Evolutionary conservation across 2,113 vertebrate genomes (phyloP).

Genomic region (Dasyurus viverrinus): DNA sequence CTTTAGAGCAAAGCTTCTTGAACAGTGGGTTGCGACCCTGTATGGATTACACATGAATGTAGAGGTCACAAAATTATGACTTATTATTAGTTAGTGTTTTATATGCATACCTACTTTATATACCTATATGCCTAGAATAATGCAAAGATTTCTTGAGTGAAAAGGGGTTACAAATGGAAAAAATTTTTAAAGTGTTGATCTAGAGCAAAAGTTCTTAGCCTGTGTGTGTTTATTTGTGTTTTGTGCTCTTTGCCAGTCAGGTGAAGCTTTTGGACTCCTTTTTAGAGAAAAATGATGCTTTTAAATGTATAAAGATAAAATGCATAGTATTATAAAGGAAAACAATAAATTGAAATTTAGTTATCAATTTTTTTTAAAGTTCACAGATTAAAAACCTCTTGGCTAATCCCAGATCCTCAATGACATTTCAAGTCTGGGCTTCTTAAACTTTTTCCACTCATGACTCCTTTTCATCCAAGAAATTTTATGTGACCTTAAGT

Average conservation of each 20-base stretch:
- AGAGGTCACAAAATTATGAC: too few relatives aligned
- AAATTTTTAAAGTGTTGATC: too few relatives aligned
- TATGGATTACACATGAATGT: too few relatives aligned
- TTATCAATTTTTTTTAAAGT: not conserved
- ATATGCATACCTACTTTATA: too few relatives aligned
- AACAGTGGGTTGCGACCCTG: not conserved
- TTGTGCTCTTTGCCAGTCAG: not conserved
- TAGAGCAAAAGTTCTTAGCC: not conserved
- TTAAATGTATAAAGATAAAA: not conserved
- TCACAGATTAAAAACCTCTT: not conserved
- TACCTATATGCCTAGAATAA: too few relatives aligned
- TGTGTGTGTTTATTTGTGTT: not conserved
- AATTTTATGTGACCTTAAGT: too few relatives aligned
- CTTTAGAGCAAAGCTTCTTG: constrained; percentile 19
- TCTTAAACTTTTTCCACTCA: too few relatives aligned
- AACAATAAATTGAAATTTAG: not conserved
- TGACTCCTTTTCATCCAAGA: too few relatives aligned
- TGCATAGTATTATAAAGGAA: not conserved
- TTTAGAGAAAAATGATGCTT: not conserved
- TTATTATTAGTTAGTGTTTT: too few relatives aligned
- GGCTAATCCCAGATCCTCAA: constrained; percentile 22
- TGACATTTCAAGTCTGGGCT: constrained; percentile 3
- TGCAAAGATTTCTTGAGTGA: too few relatives aligned
- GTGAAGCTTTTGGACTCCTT: not conserved
- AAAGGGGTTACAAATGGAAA: too few relatives aligned